Evolutionary conservation across 2,113 vertebrate species (phyloP).

Genomic region (Conger conger): DNA sequence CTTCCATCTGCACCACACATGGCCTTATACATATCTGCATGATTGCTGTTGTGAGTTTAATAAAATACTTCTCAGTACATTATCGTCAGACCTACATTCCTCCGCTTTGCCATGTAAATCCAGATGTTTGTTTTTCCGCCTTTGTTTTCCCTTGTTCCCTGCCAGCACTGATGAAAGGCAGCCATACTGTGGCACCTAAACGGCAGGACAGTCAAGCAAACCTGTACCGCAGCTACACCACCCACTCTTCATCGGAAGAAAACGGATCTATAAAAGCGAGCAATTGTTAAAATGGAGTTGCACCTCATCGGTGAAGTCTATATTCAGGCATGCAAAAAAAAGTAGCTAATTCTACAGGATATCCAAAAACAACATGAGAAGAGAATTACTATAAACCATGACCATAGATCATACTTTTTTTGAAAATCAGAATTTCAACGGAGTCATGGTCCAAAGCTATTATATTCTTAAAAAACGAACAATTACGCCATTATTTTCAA

Average conservation of each 20-base stretch:
- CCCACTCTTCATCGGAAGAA: neutral
- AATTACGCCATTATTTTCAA: no score
- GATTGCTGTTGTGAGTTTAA: neutral
- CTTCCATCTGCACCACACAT: constrained; percentile 24
- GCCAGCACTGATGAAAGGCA: neutral
- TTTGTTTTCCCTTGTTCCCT: neutral
- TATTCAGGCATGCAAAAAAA: no score
- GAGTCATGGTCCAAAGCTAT: no score
- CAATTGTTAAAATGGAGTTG: neutral
- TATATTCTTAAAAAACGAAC: no score
- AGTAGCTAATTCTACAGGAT: neutral
- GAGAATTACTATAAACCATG: neutral
- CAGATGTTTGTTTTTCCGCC: neutral
- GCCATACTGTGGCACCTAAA: neutral
- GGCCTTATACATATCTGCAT: constrained; percentile 17
- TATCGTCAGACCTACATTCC: neutral
- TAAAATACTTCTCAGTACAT: constrained; percentile 8
- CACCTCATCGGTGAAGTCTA: no score
- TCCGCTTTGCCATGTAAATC: neutral
- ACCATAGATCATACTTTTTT: neutral
- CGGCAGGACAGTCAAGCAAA: neutral
- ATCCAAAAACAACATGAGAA: neutral
- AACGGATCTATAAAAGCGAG: neutral
- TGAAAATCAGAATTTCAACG: neutral
- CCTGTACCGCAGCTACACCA: neutral